Evolutionary conservation across 2,888 invertebrate species (phyloP).

Genomic region (Microdon myrmicae): DNA sequence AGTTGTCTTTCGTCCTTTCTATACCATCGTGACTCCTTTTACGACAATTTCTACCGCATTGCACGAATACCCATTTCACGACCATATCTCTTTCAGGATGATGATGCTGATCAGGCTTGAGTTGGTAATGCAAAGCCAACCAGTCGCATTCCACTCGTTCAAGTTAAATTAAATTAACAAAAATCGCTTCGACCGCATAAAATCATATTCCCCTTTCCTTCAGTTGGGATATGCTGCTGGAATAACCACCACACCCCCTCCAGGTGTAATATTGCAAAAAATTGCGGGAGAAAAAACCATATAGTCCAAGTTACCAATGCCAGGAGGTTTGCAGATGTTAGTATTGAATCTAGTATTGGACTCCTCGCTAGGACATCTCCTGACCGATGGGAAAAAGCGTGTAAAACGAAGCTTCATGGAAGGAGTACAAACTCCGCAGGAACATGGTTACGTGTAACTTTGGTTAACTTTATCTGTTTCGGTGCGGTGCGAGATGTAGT

Average conservation of each 20-base stretch:
- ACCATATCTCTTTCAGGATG: too few relatives aligned
- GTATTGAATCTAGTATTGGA: slow-evolving; percentile 35
- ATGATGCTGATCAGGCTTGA: background rate
- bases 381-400: too few relatives aligned
- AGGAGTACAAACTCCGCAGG: slow-evolving; percentile 18
- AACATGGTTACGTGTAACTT: slow-evolving; percentile 43
- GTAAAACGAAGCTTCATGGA: too few relatives aligned
- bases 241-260: slow-evolving; percentile 11
- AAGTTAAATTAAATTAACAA: slow-evolving; percentile 52
- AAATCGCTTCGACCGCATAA: slow-evolving; percentile 51
- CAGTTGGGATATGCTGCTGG: background rate
- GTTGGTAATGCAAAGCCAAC: background rate
- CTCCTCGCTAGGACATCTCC: too few relatives aligned
- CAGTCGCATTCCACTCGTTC: background rate
- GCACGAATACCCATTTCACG: slow-evolving; percentile 33
- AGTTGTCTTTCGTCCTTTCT: too few relatives aligned
- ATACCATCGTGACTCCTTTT: slow-evolving; percentile 44
- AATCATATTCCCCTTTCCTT: slow-evolving; percentile 28
- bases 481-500: slow-evolving; percentile 44
- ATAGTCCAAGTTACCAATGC: slow-evolving; percentile 21
- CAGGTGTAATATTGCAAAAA: slow-evolving; percentile 39
- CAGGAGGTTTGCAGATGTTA: slow-evolving; percentile 43
- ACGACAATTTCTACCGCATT: slow-evolving; percentile 50
- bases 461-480: slow-evolving; percentile 49
- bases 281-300: slow-evolving; percentile 5